Conservation (phyloP, 2,113 vertebrate genomes). For the Neofelis nebulosa region DNA sequence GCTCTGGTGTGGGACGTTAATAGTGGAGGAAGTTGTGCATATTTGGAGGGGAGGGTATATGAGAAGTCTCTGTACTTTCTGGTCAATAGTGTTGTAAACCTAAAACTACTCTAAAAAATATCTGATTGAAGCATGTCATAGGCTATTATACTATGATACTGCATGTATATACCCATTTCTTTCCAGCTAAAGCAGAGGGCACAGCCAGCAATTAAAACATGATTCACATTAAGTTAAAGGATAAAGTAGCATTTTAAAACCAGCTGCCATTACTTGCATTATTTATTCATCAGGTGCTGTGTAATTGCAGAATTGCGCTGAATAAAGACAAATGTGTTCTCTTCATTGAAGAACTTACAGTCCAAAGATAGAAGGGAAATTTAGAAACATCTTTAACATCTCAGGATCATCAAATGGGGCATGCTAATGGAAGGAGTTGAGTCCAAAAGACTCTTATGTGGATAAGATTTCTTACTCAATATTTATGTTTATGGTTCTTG, state of each 20-base stretch:
- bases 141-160: not conserved
- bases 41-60: not conserved
- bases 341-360: slow-evolving; percentile 29
- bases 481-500: not conserved
- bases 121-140: not conserved
- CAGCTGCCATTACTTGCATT: slow-evolving; percentile 51
- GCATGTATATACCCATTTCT: not conserved
- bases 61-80: not conserved
- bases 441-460: not conserved
- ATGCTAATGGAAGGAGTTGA: not conserved
- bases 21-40: not conserved
- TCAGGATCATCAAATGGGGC: not conserved
- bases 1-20: not conserved
- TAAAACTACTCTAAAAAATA: not conserved
- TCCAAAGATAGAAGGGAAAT: slow-evolving; percentile 40
- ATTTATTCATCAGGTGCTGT: slow-evolving; percentile 40
- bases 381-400: slow-evolving; percentile 14
- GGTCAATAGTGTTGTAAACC: not conserved
- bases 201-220: slow-evolving; percentile 31
- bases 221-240: slow-evolving; percentile 49
- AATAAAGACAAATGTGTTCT: slow-evolving; percentile 60
- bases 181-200: not conserved
- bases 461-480: not conserved
- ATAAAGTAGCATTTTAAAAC: slow-evolving; percentile 56
- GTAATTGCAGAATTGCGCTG: slow-evolving; percentile 46